Conservation (phyloP, 2,888 invertebrate species). For the Parnassius smintheus region DNA sequence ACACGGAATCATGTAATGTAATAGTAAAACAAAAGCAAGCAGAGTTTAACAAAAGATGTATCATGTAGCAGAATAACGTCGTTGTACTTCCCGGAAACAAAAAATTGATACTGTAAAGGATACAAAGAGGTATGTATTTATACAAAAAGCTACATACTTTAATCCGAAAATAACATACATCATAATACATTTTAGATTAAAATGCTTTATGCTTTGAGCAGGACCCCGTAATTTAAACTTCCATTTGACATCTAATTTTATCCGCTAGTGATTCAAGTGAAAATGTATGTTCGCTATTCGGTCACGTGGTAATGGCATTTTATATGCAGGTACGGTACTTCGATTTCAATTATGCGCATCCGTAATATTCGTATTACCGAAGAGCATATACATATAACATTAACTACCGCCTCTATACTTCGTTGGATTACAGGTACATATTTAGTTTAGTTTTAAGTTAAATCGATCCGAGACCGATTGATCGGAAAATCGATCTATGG, state of each 20-base stretch:
- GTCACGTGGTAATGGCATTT: conserved; percentile 27
- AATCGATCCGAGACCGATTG: neutral
- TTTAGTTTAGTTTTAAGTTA: conserved; percentile 20
- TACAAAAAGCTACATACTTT: neutral
- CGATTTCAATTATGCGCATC: conserved; percentile 29
- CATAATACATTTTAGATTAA: conserved; percentile 10
- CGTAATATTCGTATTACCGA: conserved; percentile 27
- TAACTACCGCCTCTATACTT: conserved; percentile 17
- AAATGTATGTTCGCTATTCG: conserved; percentile 27
- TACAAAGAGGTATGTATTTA: neutral
- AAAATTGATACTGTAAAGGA: neutral
- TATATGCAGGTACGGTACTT: conserved; percentile 28
- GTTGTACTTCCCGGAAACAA: neutral
- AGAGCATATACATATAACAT: conserved; percentile 20
- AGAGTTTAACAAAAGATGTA: neutral
- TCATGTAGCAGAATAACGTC: too few species aligned
- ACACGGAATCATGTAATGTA: conserved; percentile 12
- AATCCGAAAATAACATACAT: conserved; percentile 1
- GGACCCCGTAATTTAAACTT: conserved; percentile 21
- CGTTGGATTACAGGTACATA: conserved; percentile 16
- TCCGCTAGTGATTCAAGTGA: conserved; percentile 27
- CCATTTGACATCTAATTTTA: conserved; percentile 27
- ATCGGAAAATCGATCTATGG: too few species aligned
- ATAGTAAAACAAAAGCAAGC: neutral
- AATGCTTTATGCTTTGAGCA: conserved; percentile 3